These are phyloP conservation scores for Stenchaetothrips biformis DNA, from an alignment of 2,888 invertebrate species.

Conservation along the genomic window DNA sequence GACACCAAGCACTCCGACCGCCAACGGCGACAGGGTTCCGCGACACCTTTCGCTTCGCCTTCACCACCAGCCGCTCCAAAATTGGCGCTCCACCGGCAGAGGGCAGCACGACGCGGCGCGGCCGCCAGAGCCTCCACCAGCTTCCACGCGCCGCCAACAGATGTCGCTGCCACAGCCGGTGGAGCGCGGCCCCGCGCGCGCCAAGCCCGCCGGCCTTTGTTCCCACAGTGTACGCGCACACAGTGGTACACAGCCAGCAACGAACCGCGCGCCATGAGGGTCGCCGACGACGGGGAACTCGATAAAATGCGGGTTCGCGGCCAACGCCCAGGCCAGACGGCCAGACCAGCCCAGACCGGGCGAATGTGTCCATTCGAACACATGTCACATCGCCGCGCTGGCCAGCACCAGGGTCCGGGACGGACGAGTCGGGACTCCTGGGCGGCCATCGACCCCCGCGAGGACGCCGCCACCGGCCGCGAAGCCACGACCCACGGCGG, in stretches of 20 bases:
- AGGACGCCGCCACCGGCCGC: too few species aligned
- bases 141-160: not conserved
- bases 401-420: too few species aligned
- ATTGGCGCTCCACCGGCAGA: constrained; percentile 40
- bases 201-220: not conserved
- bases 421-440: too few species aligned
- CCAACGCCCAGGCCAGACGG: not conserved
- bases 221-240: not conserved
- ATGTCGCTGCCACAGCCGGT: not conserved
- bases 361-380: too few species aligned
- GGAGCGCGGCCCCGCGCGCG: too few species aligned
- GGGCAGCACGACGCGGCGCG: not conserved
- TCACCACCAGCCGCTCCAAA: constrained; percentile 45
- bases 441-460: too few species aligned
- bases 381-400: too few species aligned
- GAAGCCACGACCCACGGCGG: too few species aligned
- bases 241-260: not conserved
- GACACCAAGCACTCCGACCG: not conserved
- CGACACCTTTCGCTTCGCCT: constrained; percentile 40
- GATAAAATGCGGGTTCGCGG: not conserved
- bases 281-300: not conserved
- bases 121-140: not conserved
- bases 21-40: constrained; percentile 31
- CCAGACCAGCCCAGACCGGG: not conserved
- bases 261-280: not conserved